Conservation (phyloP, 2,888 invertebrate species). For the Dusona sp. region DNA sequence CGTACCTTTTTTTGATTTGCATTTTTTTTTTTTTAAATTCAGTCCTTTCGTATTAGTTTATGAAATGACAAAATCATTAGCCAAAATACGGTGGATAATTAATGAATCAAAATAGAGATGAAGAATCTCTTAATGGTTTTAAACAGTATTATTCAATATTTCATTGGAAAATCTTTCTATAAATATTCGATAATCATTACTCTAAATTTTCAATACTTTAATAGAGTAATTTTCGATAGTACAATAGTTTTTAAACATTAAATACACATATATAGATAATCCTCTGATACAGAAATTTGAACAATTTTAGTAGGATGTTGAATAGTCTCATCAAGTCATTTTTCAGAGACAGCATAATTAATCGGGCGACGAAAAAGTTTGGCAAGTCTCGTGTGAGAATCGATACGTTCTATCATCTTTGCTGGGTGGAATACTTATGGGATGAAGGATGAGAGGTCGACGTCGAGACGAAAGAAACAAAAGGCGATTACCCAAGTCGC, state of each 20-base stretch:
- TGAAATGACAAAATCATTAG: too few species aligned
- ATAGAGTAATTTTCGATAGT: background rate
- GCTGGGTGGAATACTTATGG: conserved; percentile 33
- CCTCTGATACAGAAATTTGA: background rate
- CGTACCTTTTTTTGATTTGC: too few species aligned
- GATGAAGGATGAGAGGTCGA: conserved; percentile 18
- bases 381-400: conserved; percentile 40
- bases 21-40: too few species aligned
- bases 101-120: too few species aligned
- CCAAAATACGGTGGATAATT: too few species aligned
- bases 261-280: background rate
- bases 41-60: too few species aligned
- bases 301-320: background rate
- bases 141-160: too few species aligned
- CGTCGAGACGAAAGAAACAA: conserved; percentile 63
- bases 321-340: conserved; percentile 1
- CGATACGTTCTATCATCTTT: conserved; percentile 60
- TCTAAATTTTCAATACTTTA: background rate
- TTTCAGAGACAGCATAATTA: conserved; percentile 51
- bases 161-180: too few species aligned
- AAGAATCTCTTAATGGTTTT: too few species aligned
- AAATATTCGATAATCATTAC: too few species aligned
- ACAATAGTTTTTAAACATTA: background rate
- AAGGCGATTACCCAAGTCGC: conserved; percentile 70
- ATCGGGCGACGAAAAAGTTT: conserved; percentile 60